A percentile compares a stretch with the other conserved stretches of the same genome.
Conservation (phyloP, 1,140 invertebrate species). For the Gonioctena quinquepunctata region DNA sequence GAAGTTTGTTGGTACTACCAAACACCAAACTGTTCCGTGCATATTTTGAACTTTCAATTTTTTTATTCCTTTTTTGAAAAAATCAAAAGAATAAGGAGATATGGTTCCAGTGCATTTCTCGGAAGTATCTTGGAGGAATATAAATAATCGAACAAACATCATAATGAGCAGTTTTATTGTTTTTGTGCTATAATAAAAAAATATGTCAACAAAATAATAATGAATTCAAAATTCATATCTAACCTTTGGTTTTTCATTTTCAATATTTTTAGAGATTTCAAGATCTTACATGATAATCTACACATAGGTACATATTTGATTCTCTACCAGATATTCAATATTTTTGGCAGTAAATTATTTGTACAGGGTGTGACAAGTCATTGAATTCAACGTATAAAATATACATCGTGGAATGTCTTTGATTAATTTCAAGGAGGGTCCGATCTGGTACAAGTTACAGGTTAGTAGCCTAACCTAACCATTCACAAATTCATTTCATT, state of each 20-base stretch:
- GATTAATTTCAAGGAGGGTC: background rate
- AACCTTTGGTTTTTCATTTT: conserved; percentile 15
- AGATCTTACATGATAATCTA: conserved; percentile 3
- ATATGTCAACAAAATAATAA: conserved; percentile 18
- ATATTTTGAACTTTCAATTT: no score
- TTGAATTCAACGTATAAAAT: background rate
- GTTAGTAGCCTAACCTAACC: background rate
- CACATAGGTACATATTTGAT: conserved; percentile 6
- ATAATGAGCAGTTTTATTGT: conserved; percentile 17
- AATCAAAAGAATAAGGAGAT: background rate
- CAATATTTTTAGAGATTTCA: conserved; percentile 2
- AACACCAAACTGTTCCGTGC: no score
- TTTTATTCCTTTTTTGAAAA: no score
- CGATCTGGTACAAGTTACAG: background rate
- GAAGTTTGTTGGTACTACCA: no score
- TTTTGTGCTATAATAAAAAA: conserved; percentile 21
- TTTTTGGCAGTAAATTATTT: conserved; percentile 17
- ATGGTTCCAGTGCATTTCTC: background rate
- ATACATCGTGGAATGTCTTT: background rate
- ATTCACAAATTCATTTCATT: background rate
- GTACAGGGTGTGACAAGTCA: conserved; percentile 8
- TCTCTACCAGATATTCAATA: conserved; percentile 4
- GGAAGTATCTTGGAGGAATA: no score
- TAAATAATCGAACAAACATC: no score
- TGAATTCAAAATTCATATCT: conserved; percentile 19